Percentiles rank a stretch among this genome's conserved stretches.
Evolutionary conservation across 2,113 vertebrate genomes (phyloP).

Genomic region (Cyprinodon brontotheroides): DNA sequence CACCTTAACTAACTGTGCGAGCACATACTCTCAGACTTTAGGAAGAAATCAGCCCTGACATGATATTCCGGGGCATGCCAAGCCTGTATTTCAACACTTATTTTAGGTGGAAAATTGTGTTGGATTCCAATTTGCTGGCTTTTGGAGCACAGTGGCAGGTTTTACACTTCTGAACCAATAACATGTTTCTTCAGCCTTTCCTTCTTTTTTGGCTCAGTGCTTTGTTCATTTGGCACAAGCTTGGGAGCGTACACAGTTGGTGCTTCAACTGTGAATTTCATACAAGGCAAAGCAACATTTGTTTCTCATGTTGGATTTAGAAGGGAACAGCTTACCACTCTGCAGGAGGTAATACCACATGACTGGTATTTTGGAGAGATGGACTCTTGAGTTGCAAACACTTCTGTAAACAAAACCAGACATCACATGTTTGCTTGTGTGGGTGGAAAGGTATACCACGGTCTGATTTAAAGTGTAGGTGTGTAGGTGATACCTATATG

Average conservation of each 20-base stretch:
- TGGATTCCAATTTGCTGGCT: conserved; percentile 7
- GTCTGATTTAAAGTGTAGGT: conserved; percentile 45
- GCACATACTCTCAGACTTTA: conserved; percentile 7
- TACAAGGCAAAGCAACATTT: conserved; percentile 61
- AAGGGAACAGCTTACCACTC: conserved; percentile 72
- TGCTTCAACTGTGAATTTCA: conserved; percentile 42
- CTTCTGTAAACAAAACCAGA: conserved; percentile 60
- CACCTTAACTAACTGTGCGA: conserved; percentile 10
- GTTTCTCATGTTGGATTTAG: conserved; percentile 69
- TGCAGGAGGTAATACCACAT: conserved; percentile 64
- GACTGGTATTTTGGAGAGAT: conserved; percentile 60
- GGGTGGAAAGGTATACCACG: conserved; percentile 33
- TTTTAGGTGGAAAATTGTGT: conserved; percentile 11
- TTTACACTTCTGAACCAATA: conserved; percentile 18
- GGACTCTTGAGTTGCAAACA: conserved; percentile 46
- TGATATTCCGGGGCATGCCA: neutral
- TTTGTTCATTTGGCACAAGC: conserved; percentile 46
- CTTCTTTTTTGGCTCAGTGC: conserved; percentile 36
- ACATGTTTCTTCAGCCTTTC: conserved; percentile 33
- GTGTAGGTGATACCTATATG: conserved; percentile 35
- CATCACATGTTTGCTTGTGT: conserved; percentile 5
- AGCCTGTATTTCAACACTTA: conserved; percentile 11
- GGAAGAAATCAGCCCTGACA: conserved; percentile 11
- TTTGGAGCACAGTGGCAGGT: conserved; percentile 8
- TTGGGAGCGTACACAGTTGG: conserved; percentile 48